phyloP scores from a whole-genome alignment of 2,797 vertebrate genomes.

The Mormyrops attenuatus region DNA sequence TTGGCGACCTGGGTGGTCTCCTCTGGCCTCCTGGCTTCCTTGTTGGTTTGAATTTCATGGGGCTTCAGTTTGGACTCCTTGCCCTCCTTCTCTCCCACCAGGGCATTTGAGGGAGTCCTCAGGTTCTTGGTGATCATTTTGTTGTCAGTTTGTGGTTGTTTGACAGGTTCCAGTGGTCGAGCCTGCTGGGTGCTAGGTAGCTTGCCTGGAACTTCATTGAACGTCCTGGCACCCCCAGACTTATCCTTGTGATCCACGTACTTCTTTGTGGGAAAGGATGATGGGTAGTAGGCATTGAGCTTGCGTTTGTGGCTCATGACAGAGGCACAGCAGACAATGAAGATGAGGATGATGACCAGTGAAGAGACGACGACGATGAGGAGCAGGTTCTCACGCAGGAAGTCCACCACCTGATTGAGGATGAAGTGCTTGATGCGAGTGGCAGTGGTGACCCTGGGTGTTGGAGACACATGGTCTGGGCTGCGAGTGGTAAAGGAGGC shows the following conservation, averaged over 20 bases:
- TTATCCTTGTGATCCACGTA: constrained; percentile 66
- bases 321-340: constrained; percentile 81
- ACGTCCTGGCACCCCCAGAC: constrained; percentile 50
- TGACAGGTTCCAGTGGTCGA: constrained; percentile 63
- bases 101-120: constrained; percentile 64
- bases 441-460: constrained; percentile 67
- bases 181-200: constrained; percentile 24
- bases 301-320: constrained; percentile 88
- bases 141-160: constrained; percentile 73
- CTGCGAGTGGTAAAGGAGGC: constrained; percentile 51
- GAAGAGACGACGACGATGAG: constrained; percentile 86
- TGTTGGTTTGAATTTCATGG: constrained; percentile 46
- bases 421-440: constrained; percentile 69
- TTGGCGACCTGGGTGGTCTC: constrained; percentile 36
- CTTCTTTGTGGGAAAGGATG: constrained; percentile 69
- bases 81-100: constrained; percentile 59
- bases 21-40: constrained; percentile 47
- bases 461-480: constrained; percentile 42
- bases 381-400: constrained; percentile 82
- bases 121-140: constrained; percentile 74
- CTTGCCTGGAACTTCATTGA: constrained; percentile 66
- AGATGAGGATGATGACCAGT: constrained; percentile 80
- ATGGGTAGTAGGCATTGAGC: constrained; percentile 82
- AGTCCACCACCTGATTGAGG: constrained; percentile 77
- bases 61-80: constrained; percentile 52